Evolutionary conservation across 2,888 invertebrate species (phyloP).

Genomic region (Anticlea derivata): DNA sequence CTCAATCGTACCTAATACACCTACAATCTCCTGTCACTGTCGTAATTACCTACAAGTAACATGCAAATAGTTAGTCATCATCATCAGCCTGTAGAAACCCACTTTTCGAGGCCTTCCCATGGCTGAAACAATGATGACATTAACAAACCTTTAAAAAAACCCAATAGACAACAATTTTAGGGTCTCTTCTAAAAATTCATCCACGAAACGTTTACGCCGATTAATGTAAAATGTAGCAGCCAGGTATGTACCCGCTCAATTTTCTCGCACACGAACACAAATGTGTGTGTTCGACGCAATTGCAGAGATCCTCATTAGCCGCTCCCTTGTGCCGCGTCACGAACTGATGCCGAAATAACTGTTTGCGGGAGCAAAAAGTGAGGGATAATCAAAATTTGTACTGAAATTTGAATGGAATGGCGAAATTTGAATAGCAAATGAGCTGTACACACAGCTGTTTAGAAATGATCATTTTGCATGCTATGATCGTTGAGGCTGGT

Average conservation of each 20-base stretch:
- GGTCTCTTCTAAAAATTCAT: not conserved
- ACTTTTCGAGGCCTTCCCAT: too few species aligned
- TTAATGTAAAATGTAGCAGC: conserved; percentile 15
- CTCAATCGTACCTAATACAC: too few species aligned
- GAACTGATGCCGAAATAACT: conserved; percentile 30
- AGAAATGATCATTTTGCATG: conserved; percentile 2
- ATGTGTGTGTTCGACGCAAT: conserved; percentile 29
- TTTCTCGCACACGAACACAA: conserved; percentile 18
- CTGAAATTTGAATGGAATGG: conserved; percentile 20
- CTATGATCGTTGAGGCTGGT: too few species aligned
- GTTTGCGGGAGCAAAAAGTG: conserved; percentile 23
- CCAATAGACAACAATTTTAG: too few species aligned
- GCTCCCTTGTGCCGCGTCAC: conserved; percentile 34
- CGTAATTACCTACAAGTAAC: too few species aligned
- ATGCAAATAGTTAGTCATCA: too few species aligned
- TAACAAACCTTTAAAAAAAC: too few species aligned
- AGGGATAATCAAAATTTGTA: conserved; percentile 24
- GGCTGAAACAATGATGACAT: too few species aligned
- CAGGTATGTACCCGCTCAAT: conserved; percentile 28
- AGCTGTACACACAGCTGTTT: conserved; percentile 6
- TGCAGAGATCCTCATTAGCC: conserved; percentile 34
- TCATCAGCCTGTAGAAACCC: too few species aligned
- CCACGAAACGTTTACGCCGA: conserved; percentile 5
- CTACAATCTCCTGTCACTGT: too few species aligned
- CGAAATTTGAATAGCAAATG: conserved; percentile 18